These are phyloP conservation scores for Agapornis roseicollis DNA, from an alignment of 2,113 vertebrate species.

Conservation along the genomic window DNA sequence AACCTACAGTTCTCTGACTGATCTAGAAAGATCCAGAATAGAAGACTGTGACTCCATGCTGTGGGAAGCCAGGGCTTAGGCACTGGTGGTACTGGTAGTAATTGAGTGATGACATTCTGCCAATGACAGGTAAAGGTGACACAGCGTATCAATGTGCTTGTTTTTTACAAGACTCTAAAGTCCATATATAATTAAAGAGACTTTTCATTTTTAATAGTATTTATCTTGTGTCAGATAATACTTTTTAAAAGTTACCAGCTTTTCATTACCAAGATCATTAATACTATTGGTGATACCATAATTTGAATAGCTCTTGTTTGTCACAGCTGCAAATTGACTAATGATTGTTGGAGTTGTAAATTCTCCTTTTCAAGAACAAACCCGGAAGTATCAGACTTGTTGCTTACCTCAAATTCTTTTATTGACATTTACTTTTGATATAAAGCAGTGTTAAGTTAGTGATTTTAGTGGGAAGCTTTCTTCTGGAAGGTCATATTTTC, in stretches of 20 bases:
- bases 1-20: not conserved
- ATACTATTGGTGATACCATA: not conserved
- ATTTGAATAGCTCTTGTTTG: constrained; percentile 44
- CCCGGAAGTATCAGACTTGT: not conserved
- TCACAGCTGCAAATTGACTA: constrained; percentile 16
- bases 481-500: constrained; percentile 13
- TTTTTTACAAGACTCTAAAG: not conserved
- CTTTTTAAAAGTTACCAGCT: constrained; percentile 55
- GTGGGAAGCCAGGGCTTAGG: not conserved
- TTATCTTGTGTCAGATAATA: constrained; percentile 47
- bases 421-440: not conserved
- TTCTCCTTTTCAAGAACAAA: constrained; percentile 40
- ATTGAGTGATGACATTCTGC: not conserved
- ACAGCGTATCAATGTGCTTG: not conserved
- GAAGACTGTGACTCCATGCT: rapidly evolving
- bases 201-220: constrained; percentile 56
- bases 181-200: constrained; percentile 20
- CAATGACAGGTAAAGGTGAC: not conserved
- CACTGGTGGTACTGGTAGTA: not conserved
- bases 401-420: not conserved
- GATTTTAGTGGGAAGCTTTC: not conserved
- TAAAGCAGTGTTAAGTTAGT: not conserved
- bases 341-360: constrained; percentile 16
- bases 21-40: not conserved
- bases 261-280: constrained; percentile 55